phyloP scores from a whole-genome alignment of 2,113 vertebrate genomes.

The Larimichthys crocea region DNA sequence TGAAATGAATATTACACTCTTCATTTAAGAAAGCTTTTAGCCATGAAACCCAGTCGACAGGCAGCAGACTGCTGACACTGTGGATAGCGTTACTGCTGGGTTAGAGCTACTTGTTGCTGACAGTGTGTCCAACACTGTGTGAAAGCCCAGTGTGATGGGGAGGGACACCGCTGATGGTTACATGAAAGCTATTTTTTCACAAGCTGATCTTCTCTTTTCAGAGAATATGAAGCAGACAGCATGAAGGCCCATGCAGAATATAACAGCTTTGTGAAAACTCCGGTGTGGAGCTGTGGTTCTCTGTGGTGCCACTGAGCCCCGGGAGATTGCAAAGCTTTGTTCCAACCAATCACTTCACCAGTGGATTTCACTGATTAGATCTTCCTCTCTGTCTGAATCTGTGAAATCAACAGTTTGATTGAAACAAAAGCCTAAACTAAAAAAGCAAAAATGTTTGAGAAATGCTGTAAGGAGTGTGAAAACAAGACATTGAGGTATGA shows the following conservation, averaged over 20 bases:
- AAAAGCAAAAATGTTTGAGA: background rate
- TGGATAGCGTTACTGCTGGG: conserved; percentile 44
- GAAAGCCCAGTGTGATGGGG: conserved; percentile 55
- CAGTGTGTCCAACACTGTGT: conserved; percentile 61
- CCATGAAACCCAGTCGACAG: conserved; percentile 64
- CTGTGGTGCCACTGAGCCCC: conserved; percentile 9
- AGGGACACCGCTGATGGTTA: conserved; percentile 59
- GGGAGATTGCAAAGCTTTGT: conserved; percentile 43
- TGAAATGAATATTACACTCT: conserved; percentile 19
- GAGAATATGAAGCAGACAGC: conserved; percentile 44
- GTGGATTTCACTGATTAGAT: conserved; percentile 53
- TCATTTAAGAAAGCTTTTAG: conserved; percentile 46
- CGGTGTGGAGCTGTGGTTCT: conserved; percentile 27
- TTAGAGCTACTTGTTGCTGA: conserved; percentile 54
- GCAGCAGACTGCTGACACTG: conserved; percentile 45
- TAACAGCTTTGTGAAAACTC: conserved; percentile 38
- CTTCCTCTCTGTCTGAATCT: conserved; percentile 37
- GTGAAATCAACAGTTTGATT: conserved; percentile 41
- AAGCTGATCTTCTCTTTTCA: conserved; percentile 30
- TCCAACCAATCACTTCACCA: conserved; percentile 52
- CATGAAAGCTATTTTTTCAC: conserved; percentile 50
- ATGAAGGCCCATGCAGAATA: background rate
- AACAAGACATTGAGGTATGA: background rate
- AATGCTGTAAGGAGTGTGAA: background rate
- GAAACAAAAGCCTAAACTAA: conserved; percentile 9